Percentiles rank a stretch among this genome's conserved stretches.
Evolutionary conservation across 1,140 invertebrate species (phyloP).

Genomic region (Microvelia longipes): DNA sequence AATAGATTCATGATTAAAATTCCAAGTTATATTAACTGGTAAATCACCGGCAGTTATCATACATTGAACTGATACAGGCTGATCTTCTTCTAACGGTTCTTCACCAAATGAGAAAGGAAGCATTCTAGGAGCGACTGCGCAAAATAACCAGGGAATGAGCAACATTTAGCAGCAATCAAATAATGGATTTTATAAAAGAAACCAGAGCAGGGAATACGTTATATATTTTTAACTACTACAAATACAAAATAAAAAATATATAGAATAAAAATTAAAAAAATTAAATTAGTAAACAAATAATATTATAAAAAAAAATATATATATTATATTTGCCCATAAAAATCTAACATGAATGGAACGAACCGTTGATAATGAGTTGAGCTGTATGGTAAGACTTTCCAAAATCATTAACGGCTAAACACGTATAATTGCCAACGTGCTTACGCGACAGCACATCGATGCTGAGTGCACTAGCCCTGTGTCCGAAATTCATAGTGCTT

Average conservation of each 20-base stretch:
- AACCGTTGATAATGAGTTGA: constrained; percentile 22
- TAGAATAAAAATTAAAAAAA: background rate
- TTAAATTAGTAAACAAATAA: background rate
- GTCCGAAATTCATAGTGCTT: constrained; percentile 38
- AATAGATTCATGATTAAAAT: constrained; percentile 40
- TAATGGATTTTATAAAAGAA: too few species aligned
- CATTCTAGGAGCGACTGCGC: constrained; percentile 42
- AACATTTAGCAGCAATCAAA: background rate
- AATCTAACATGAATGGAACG: background rate
- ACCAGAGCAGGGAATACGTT: background rate
- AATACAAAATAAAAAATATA: background rate
- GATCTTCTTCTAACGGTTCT: constrained; percentile 32
- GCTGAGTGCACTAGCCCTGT: constrained; percentile 38
- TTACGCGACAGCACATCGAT: constrained; percentile 52
- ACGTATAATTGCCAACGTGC: constrained; percentile 24
- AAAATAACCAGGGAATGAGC: constrained; percentile 31
- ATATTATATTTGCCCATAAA: background rate
- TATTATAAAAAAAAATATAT: background rate
- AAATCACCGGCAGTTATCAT: constrained; percentile 52
- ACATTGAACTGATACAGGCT: constrained; percentile 41
- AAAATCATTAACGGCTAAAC: constrained; percentile 19
- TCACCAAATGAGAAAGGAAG: constrained; percentile 41
- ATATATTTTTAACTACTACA: background rate
- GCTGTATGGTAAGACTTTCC: constrained; percentile 18
- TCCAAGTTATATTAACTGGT: constrained; percentile 49